Evolutionary conservation across 1,140 invertebrate genomes (phyloP).

Genomic region (Drosophila kurseongensis): DNA sequence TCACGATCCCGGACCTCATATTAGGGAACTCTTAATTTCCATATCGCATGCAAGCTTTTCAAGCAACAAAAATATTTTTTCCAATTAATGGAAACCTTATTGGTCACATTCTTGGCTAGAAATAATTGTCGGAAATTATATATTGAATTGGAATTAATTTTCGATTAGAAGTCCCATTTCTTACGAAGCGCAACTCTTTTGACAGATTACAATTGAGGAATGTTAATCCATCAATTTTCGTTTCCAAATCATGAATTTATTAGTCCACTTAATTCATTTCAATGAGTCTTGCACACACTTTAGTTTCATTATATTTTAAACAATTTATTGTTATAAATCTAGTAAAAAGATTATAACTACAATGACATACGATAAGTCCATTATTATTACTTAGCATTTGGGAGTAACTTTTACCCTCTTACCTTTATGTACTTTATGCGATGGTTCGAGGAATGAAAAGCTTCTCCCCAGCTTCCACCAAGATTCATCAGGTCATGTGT

Average conservation of each 20-base stretch:
- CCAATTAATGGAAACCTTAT: slow-evolving; percentile 36
- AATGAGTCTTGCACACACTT: no score
- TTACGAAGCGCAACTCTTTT: slow-evolving; percentile 4
- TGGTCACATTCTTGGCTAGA: slow-evolving; percentile 8
- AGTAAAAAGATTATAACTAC: no score
- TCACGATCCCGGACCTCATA: slow-evolving; percentile 7
- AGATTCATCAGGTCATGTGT: slow-evolving; percentile 25
- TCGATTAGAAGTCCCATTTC: neutral
- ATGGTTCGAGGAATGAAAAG: slow-evolving; percentile 13
- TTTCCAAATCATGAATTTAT: neutral
- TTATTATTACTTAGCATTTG: slow-evolving; percentile 8
- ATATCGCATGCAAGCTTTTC: slow-evolving; percentile 39
- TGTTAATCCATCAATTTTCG: slow-evolving; percentile 14
- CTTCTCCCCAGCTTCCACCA: slow-evolving; percentile 3
- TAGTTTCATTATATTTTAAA: no score
- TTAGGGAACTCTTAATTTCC: slow-evolving; percentile 32
- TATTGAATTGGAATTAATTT: slow-evolving; percentile 29
- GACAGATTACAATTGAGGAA: slow-evolving; percentile 19
- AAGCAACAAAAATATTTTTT: slow-evolving; percentile 1
- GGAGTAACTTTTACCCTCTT: neutral
- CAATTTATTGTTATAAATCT: no score
- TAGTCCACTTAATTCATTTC: no score
- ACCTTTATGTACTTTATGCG: no score
- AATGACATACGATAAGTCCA: neutral
- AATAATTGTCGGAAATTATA: slow-evolving; percentile 6